Evolutionary conservation across 2,797 vertebrate genomes (phyloP).

Genomic region (Halcyon smyrnensis): DNA sequence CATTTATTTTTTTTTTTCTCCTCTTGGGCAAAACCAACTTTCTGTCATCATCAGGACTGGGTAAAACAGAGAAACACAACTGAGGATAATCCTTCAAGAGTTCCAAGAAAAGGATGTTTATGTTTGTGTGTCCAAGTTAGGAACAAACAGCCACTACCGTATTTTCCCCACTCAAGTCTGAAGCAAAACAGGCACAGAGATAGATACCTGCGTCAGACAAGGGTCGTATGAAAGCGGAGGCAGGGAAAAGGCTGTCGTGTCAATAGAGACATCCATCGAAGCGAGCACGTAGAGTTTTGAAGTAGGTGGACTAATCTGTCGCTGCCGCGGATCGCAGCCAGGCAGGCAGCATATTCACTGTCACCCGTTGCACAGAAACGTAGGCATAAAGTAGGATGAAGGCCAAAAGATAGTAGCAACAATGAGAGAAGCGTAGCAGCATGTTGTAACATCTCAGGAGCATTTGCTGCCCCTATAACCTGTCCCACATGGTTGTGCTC

Average conservation of each 20-base stretch:
- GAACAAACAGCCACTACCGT: background rate
- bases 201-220: background rate
- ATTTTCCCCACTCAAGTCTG: background rate
- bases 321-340: background rate
- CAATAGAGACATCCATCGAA: background rate
- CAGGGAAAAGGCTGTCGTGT: background rate
- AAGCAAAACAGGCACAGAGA: background rate
- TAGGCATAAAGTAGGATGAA: background rate
- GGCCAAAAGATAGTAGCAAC: background rate
- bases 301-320: constrained; percentile 32
- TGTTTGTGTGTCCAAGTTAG: background rate
- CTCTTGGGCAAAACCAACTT: background rate
- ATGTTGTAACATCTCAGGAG: background rate
- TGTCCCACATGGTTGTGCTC: background rate
- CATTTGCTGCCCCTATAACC: background rate
- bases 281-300: fast-evolving
- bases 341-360: background rate
- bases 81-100: background rate
- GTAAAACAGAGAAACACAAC: background rate
- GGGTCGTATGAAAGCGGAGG: background rate
- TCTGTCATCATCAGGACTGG: background rate
- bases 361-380: fast-evolving
- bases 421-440: background rate
- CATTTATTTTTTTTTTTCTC: fast-evolving
- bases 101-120: background rate